These are phyloP conservation scores for Acleris literana DNA, from an alignment of 2,888 invertebrate species.

Conservation along the genomic window DNA sequence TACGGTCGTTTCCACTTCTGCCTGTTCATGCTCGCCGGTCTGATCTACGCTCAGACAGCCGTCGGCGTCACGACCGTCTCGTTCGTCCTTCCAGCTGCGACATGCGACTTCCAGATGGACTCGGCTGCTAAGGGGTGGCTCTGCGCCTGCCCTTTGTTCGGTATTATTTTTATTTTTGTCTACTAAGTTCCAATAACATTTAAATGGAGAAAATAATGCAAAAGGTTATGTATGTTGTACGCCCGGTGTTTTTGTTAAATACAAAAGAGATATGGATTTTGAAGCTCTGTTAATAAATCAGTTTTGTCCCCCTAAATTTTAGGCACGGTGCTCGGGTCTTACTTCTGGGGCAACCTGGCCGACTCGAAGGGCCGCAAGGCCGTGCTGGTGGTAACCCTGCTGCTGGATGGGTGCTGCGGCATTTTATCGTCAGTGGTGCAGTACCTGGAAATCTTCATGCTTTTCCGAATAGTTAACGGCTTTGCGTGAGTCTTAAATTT, in stretches of 20 bases:
- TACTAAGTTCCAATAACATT: too few relatives aligned
- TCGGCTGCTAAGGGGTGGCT: constrained; percentile 91
- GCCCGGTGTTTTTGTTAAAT: too few relatives aligned
- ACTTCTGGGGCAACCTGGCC: constrained; percentile 93
- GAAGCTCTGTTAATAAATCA: too few relatives aligned
- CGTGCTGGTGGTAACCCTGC: constrained; percentile 88
- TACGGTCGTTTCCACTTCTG: constrained; percentile 93
- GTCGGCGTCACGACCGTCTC: constrained; percentile 91
- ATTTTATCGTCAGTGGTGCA: constrained; percentile 89
- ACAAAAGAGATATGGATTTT: too few relatives aligned
- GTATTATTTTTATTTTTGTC: constrained; percentile 65
- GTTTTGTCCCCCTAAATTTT: constrained; percentile 10
- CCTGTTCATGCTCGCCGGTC: constrained; percentile 88
- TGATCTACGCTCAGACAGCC: constrained; percentile 92
- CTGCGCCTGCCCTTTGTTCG: constrained; percentile 90
- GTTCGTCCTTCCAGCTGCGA: constrained; percentile 92
- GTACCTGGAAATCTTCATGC: constrained; percentile 87
- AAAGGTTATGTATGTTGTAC: too few relatives aligned
- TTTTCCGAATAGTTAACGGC: constrained; percentile 89
- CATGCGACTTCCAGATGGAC: constrained; percentile 91
- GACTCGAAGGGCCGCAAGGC: constrained; percentile 91
- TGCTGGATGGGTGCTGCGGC: constrained; percentile 89
- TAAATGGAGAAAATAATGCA: too few relatives aligned
- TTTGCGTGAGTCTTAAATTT: constrained; percentile 86
- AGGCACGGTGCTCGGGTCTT: constrained; percentile 93